Evolutionary conservation across 2,113 vertebrate species (phyloP), one percentile per base, ranked within the genome.

Genomic region (Rhinoderma darwinii): DNA sequence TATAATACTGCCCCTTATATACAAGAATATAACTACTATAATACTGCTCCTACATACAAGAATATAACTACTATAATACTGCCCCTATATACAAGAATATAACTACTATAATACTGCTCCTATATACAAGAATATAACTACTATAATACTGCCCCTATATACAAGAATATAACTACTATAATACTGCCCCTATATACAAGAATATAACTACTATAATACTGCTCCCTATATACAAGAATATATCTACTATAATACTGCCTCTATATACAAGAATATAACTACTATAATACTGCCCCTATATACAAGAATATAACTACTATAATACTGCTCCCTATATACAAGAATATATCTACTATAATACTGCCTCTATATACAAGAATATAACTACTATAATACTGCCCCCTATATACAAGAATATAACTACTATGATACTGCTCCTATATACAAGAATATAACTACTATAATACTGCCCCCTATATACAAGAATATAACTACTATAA

Each of bases 331-430:
- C 25, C 54, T 56, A 56, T 56, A 8, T 56, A 56, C 54, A 56
- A 56, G 54, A 56, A 56, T 68, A 35, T 68, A 68, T 18, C 63
- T 68, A 68, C 63, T 56, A 25, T 56, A 56, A 56, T 56, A 56
- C 54, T 56, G 20, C 54, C 5, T 18, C 66, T 37, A 70, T 70
- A 18, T 70, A 70, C 66, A 70, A 39, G 66, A 70, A 37, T 70
- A 70, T 70, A 70, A 70, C 66, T 70, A 70, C 66, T 70, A 70
- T 70, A 70, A 70, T 70, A 70, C 32, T 70, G 35, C 66, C 56
- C 20, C 66, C 66, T 39, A 70, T 70, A 18, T 70, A 70, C 66
- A 70, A 70, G 66, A 70, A 70, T 70, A 70, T 70, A 70, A 70
- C 66, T 70, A 70, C 66, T 70, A 70, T 70, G 39, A 70, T 70